Evolutionary conservation across 2,113 vertebrate genomes (phyloP), one percentile per base, ranked within the genome.

Genomic region (Physeter macrocephalus): DNA sequence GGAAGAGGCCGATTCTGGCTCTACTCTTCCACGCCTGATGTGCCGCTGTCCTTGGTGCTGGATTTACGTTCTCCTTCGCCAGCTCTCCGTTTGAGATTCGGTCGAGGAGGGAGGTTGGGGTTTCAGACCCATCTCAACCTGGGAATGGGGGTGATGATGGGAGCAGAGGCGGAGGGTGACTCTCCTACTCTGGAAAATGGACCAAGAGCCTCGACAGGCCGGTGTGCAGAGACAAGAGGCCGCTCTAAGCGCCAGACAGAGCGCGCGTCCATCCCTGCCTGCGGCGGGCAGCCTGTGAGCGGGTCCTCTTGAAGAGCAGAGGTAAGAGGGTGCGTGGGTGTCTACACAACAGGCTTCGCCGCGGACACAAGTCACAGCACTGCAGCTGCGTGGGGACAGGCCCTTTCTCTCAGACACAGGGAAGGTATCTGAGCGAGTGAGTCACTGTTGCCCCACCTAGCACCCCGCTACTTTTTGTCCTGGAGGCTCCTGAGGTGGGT

Each of bases 271-370:
- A 29, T 72, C 41, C 46, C 39, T 8, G 88, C 80, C 86, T 46
- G 46, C 46, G 13, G 49, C 13, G 0, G 49, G 18, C 46, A 59
- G 74, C 54, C 90, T 64, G 29, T 64, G 67, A 67, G 49, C 6
- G 0, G 41, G 78, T 84, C 25, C 81, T 88, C 61, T 77, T 21
- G 64, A 74, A 69, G 92, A 93, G 36, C 86, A 80, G 74, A 97
- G 94, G 93, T 96, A 90, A 96, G 94, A 94, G 74, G 52, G n/a
- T 62, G 86, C 34, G 29, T 85, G 59, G 80, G 93, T 17, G 2
- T 83, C 39, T 84, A 93, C 59, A 92, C 74, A 93, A 39, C 80
- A 97, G 89, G 64, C 94, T 98, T 97, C 5, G 2, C 88, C 91
- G 89, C 97, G 96, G 93, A 96, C 92, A 93, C 90, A 13, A 78